Evolutionary conservation across 2,888 invertebrate genomes (phyloP).

Genomic region (Julus scandinavius): DNA sequence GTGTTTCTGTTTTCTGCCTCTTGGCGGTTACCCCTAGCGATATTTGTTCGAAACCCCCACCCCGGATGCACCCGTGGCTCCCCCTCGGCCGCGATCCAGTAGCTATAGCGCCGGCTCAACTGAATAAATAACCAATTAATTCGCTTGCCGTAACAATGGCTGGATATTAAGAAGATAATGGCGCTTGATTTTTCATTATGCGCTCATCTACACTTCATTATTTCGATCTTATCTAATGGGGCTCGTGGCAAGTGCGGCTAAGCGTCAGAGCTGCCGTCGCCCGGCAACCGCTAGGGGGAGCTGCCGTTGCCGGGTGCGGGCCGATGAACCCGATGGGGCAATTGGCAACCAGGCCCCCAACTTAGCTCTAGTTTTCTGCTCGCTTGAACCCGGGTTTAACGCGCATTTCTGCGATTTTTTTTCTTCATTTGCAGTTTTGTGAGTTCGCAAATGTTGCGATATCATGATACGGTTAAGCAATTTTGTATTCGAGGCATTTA

Average conservation of each 20-base stretch:
- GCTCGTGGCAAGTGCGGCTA: constrained; percentile 52
- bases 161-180: constrained; percentile 55
- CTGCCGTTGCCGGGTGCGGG: constrained; percentile 21
- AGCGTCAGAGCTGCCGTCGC: constrained; percentile 23
- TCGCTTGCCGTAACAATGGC: constrained; percentile 57
- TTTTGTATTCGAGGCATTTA: too few species aligned
- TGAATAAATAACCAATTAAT: constrained; percentile 56
- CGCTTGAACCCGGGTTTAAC: too few species aligned
- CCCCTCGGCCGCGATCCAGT: background rate
- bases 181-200: constrained; percentile 54
- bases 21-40: background rate
- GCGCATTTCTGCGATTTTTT: too few species aligned
- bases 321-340: background rate
- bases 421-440: too few species aligned
- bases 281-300: constrained; percentile 40
- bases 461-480: too few species aligned
- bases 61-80: constrained; percentile 15
- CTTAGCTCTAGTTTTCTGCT: too few species aligned
- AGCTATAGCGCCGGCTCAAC: constrained; percentile 49
- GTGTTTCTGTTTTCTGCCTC: too few species aligned
- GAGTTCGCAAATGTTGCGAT: too few species aligned
- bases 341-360: too few species aligned
- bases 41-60: background rate
- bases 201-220: constrained; percentile 56
- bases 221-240: constrained; percentile 55